These are phyloP conservation scores for Dusona sp. DNA, from an alignment of 2,888 invertebrate species.

Conservation along the genomic window DNA sequence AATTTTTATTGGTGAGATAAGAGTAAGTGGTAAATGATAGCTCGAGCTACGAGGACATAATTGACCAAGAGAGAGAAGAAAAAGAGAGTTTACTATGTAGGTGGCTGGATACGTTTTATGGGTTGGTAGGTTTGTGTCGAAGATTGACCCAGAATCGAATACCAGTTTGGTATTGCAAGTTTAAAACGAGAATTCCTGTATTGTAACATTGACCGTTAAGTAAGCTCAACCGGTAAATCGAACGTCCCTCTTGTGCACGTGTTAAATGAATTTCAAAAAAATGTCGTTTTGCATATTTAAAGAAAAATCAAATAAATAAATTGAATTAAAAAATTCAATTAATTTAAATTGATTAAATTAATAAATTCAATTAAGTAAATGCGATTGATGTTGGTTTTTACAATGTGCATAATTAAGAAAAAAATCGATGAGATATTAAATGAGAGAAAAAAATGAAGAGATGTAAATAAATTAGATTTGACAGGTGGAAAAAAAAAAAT, in stretches of 20 bases:
- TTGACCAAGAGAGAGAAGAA: not conserved
- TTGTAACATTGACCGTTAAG: constrained; percentile 78
- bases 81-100: constrained; percentile 1
- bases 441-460: not conserved
- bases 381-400: not conserved
- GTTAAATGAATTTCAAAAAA: not conserved
- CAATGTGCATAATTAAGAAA: not conserved
- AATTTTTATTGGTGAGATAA: constrained; percentile 70
- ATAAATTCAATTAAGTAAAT: no score
- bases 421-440: not conserved
- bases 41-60: not conserved
- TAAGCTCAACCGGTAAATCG: constrained; percentile 50
- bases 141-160: constrained; percentile 80
- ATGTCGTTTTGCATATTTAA: not conserved
- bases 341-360: no score
- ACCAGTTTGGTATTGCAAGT: constrained; percentile 78
- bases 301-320: constrained; percentile 13
- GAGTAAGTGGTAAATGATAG: constrained; percentile 2
- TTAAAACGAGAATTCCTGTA: constrained; percentile 76
- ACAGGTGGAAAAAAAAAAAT: not conserved
- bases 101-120: constrained; percentile 57
- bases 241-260: not conserved
- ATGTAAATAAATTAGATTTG: not conserved
- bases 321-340: no score
- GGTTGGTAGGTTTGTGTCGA: constrained; percentile 80